Conservation (phyloP, 1,140 invertebrate species). For the Musca vetustissima region DNA sequence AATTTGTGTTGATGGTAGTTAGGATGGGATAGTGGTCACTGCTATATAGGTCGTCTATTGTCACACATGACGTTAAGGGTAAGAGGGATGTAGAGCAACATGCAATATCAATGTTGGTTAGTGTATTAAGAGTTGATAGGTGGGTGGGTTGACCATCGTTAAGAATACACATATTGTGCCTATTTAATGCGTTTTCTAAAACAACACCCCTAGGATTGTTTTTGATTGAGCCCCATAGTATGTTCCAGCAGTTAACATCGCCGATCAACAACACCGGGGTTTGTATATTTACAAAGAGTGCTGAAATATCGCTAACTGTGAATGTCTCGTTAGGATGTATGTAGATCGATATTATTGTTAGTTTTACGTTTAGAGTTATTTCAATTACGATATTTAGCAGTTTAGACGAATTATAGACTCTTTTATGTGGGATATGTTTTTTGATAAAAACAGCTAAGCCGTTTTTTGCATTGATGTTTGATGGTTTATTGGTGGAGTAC, state of each 20-base stretch:
- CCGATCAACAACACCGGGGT: not conserved
- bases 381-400: not conserved
- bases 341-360: not conserved
- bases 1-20: not conserved
- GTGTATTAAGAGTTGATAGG: not conserved
- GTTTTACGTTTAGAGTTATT: not conserved
- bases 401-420: not conserved
- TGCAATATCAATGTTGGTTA: not conserved
- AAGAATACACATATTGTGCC: not conserved
- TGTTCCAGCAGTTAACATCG: too few relatives aligned
- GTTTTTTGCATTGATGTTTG: not conserved
- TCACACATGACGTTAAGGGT: not conserved
- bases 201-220: too few relatives aligned
- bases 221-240: too few relatives aligned
- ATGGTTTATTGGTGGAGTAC: not conserved
- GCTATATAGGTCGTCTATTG: not conserved
- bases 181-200: not conserved
- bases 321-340: not conserved
- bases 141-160: not conserved
- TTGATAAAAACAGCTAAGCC: not conserved
- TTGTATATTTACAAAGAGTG: not conserved
- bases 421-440: not conserved
- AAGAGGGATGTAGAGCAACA: not conserved
- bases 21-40: not conserved
- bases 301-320: not conserved